These are phyloP conservation scores for Lucilia cuprina DNA, from an alignment of 1,140 invertebrate species.

Conservation along the genomic window DNA sequence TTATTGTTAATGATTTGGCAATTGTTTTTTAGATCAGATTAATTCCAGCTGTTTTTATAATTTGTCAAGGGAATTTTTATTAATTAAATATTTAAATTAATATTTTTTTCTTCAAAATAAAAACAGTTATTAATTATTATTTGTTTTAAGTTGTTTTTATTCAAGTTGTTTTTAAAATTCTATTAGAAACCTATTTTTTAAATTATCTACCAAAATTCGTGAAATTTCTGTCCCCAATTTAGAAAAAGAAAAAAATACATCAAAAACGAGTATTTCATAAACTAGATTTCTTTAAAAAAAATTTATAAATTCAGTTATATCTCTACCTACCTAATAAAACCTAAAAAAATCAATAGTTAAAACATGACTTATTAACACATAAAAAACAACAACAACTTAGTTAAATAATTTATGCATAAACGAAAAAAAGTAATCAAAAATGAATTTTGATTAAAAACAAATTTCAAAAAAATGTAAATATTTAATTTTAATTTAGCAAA, in stretches of 20 bases:
- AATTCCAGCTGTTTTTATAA: too few species aligned
- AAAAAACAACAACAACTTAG: background rate
- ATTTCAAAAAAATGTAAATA: background rate
- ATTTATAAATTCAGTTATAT: too few species aligned
- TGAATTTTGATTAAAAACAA: background rate
- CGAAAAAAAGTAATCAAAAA: background rate
- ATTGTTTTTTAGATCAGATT: too few species aligned
- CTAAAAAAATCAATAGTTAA: background rate
- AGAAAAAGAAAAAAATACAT: too few species aligned
- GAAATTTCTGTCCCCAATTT: background rate
- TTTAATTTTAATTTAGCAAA: background rate
- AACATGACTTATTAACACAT: slow-evolving; percentile 11
- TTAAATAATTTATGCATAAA: background rate
- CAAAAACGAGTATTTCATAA: background rate
- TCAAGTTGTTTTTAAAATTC: too few species aligned
- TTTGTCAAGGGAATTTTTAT: too few species aligned
- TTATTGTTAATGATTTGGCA: too few species aligned
- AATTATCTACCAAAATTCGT: background rate
- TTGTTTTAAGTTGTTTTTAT: too few species aligned
- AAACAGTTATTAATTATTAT: too few species aligned
- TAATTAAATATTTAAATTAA: too few species aligned
- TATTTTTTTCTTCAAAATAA: too few species aligned
- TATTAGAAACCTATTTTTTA: too few species aligned
- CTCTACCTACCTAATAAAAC: background rate
- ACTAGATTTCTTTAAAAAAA: background rate